Percentiles rank a stretch among this genome's conserved stretches.
phyloP scores from a whole-genome alignment of 2,797 vertebrate species.

The Balearica regulorum region DNA sequence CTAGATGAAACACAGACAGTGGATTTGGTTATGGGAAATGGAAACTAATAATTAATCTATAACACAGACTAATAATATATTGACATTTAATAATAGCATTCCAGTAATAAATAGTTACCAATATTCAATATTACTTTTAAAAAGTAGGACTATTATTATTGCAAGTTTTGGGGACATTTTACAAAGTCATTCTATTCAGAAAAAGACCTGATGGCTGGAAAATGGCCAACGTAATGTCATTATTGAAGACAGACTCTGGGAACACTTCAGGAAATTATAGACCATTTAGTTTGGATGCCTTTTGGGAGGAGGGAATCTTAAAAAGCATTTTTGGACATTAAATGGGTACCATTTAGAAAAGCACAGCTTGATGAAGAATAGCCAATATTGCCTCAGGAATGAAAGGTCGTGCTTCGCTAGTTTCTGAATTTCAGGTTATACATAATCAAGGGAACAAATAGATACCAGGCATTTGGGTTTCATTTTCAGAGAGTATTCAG shows the following conservation, averaged over 20 bases:
- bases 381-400: constrained; percentile 63
- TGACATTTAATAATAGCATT: constrained; percentile 51
- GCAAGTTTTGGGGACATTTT: constrained; percentile 69
- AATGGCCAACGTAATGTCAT: constrained; percentile 75
- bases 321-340: constrained; percentile 78
- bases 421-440: constrained; percentile 67
- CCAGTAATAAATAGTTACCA: constrained; percentile 49
- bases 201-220: constrained; percentile 59
- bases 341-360: constrained; percentile 73
- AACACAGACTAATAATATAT: constrained; percentile 10
- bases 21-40: background rate
- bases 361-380: constrained; percentile 75
- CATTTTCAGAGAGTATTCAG: constrained; percentile 42
- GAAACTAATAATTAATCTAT: background rate
- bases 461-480: constrained; percentile 40
- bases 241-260: constrained; percentile 74
- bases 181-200: constrained; percentile 69
- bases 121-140: background rate
- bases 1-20: background rate
- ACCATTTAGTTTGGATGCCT: constrained; percentile 77
- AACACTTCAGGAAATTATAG: constrained; percentile 79
- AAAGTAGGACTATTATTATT: constrained; percentile 3
- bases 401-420: constrained; percentile 69
- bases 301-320: constrained; percentile 71
- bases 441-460: constrained; percentile 64